Percentiles rank a stretch among this genome's conserved stretches.
phyloP scores from a whole-genome alignment of 1,140 invertebrate species.

The Chironomus tepperi region DNA sequence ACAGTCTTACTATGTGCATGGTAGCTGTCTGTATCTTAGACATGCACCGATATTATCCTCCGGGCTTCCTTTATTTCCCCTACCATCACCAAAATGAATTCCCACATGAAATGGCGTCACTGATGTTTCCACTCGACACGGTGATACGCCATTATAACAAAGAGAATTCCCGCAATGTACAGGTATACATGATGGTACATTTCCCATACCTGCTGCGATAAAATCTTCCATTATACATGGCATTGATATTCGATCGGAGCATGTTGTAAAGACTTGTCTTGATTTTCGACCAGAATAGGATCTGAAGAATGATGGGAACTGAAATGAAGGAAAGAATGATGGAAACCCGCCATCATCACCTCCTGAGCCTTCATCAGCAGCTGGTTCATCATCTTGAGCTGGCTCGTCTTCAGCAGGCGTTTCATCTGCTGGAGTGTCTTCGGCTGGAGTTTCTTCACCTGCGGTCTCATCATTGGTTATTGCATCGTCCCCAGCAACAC shows the following conservation, averaged over 20 bases:
- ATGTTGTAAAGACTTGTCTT: constrained; percentile 43
- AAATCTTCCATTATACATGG: constrained; percentile 77
- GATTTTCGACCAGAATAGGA: constrained; percentile 27
- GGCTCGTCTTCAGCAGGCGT: too few species aligned
- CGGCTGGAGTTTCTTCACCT: constrained; percentile 24
- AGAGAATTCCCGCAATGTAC: constrained; percentile 65
- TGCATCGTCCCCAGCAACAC: background rate
- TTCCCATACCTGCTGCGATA: constrained; percentile 39
- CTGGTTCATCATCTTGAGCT: too few species aligned
- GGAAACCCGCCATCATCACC: constrained; percentile 28
- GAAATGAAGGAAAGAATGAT: constrained; percentile 28
- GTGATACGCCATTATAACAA: constrained; percentile 47
- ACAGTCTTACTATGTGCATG: constrained; percentile 40
- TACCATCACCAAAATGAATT: constrained; percentile 60
- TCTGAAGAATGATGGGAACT: constrained; percentile 33
- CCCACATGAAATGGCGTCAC: constrained; percentile 67
- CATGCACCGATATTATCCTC: constrained; percentile 76
- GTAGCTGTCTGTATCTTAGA: constrained; percentile 58
- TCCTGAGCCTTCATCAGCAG: constrained; percentile 36
- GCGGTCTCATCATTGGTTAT: background rate
- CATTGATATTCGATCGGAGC: constrained; percentile 62
- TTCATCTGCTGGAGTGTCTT: constrained; percentile 31
- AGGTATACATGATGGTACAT: constrained; percentile 41
- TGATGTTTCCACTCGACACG: constrained; percentile 65
- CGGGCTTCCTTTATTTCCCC: constrained; percentile 49